These are phyloP conservation scores for Orius laevigatus DNA, from an alignment of 1,140 invertebrate species.

Conservation along the genomic window DNA sequence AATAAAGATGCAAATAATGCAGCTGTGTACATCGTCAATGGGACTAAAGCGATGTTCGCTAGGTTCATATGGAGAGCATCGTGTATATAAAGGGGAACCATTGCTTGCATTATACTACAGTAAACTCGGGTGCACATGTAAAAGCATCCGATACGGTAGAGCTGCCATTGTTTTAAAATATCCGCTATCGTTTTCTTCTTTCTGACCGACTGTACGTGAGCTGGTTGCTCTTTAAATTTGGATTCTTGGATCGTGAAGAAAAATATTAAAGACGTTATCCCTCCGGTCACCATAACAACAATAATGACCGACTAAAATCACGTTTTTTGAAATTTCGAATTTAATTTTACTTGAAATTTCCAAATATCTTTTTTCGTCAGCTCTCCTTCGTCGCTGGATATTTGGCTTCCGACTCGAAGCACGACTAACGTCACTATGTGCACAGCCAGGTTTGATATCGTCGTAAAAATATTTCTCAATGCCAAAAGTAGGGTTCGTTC, in stretches of 20 bases:
- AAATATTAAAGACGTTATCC: conserved; percentile 57
- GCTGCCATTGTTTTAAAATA: neutral
- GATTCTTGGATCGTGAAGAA: conserved; percentile 53
- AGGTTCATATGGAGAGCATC: conserved; percentile 58
- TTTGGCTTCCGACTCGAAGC: no score
- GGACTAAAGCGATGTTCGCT: conserved; percentile 64
- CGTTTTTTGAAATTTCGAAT: neutral
- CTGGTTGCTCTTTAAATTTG: conserved; percentile 17
- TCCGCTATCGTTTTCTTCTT: no score
- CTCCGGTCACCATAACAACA: conserved; percentile 51
- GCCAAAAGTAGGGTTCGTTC: conserved; percentile 73
- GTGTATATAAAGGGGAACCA: conserved; percentile 80
- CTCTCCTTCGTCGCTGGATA: no score
- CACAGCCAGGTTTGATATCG: conserved; percentile 21
- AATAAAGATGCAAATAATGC: conserved; percentile 62
- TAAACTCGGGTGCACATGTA: conserved; percentile 83
- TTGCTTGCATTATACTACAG: conserved; percentile 80
- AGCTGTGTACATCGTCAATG: conserved; percentile 69
- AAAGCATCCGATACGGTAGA: conserved; percentile 36
- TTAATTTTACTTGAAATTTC: neutral
- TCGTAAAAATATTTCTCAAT: conserved; percentile 37
- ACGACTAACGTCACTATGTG: conserved; percentile 11
- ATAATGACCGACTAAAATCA: conserved; percentile 48
- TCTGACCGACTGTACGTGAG: conserved; percentile 18
- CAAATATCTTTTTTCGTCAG: no score